Evolutionary conservation across 2,888 invertebrate species (phyloP), one percentile per base, ranked within the genome.

Genomic region (Campaea margaritaria): DNA sequence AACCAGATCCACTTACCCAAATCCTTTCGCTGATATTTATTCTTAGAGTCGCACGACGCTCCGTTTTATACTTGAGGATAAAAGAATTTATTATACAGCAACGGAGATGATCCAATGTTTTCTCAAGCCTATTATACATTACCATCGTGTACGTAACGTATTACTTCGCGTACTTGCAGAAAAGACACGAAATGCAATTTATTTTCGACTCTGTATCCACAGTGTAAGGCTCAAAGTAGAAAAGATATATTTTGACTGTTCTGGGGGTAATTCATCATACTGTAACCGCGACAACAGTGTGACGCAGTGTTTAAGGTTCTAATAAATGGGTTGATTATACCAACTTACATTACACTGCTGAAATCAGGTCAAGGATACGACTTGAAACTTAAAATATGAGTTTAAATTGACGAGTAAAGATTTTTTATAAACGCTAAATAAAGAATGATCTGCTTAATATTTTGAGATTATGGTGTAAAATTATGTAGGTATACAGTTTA

Each of bases 61-160:
- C 14, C 50, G 41, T 50, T 50, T 50, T 41, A 39, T 49, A 41
- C 27, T 49, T 41, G 58, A 14, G 53, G 53, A 58, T 58, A 59
- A 59, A 53, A 53, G 49, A 59, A 59, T 53, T 53, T 59, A 59
- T 59, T 53, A 59, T 49, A 59, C 53, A 49, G 58, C 48, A 36
- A 44, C 52, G 42, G 52, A 59, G 48, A 59, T 53, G 58, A 53
- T 59, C 58, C 58, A 52, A 58, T 59, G 58, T 59, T 59, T 59
- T 59, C 48, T 59, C 58, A 59, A 59, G 53, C 53, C 58, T 49
- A 53, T 59, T 53, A 59, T 59, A 59, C 53, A 59, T 59, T 59
- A 49, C 58, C 58, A 21, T 59, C 53, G 58, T 58, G 48, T 59
- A 48, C 44, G 48, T 48, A 59, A 59, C 48, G 53, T 49, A 59